These are phyloP conservation scores for Drosophila histrio DNA, from an alignment of 2,888 invertebrate species.

Conservation along the genomic window DNA sequence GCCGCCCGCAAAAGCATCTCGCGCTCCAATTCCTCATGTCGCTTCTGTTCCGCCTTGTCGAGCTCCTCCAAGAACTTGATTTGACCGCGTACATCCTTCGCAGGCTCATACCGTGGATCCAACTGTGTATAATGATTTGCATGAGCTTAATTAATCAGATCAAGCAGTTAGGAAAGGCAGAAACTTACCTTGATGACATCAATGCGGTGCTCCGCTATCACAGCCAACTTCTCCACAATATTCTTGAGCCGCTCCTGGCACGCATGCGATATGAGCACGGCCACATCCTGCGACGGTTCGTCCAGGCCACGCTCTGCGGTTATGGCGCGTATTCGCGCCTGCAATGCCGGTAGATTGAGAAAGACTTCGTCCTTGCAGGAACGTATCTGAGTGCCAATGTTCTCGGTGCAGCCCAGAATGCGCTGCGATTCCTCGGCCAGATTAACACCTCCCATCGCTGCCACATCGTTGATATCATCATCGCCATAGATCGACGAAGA, in stretches of 20 bases:
- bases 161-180: not conserved
- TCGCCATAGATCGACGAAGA: constrained; percentile 88
- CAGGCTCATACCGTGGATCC: constrained; percentile 94
- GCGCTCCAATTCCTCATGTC: constrained; percentile 97
- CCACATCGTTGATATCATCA: constrained; percentile 99
- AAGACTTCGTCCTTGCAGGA: constrained; percentile 97
- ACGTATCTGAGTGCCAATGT: constrained; percentile 93
- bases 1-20: constrained; percentile 97
- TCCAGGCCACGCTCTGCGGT: constrained; percentile 92
- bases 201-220: constrained; percentile 97
- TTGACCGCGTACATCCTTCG: constrained; percentile 96
- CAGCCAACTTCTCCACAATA: constrained; percentile 94
- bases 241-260: constrained; percentile 96
- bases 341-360: constrained; percentile 90
- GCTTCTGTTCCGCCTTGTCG: constrained; percentile 95
- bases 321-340: constrained; percentile 90
- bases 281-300: constrained; percentile 93
- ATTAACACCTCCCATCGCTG: constrained; percentile 99
- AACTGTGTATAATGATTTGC: constrained; percentile 85
- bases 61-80: constrained; percentile 98
- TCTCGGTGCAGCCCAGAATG: constrained; percentile 95
- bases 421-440: constrained; percentile 97
- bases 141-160: not conserved
- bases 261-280: constrained; percentile 95
- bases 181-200: constrained; percentile 92